Base-by-base conservation (phyloP, 2,113 vertebrate species). In the Fulmarus glacialis region DNA sequence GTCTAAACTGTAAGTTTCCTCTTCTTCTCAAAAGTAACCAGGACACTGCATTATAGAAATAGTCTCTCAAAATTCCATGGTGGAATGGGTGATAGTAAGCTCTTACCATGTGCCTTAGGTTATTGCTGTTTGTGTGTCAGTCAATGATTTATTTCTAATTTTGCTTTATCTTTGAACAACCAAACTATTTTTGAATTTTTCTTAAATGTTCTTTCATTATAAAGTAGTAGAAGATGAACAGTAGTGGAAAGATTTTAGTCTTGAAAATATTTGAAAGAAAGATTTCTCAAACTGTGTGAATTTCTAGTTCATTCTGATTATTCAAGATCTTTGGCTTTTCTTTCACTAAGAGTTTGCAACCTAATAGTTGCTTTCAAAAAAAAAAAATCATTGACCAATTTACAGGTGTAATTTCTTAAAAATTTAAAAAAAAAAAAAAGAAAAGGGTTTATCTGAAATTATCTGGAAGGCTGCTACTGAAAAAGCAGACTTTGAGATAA, bases 11-110 rank as follows among this genome's bases (percentile, higher is more conserved):
- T 42, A 79, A 87, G 86, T 85, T 96, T 81, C 53, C n/a, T 87
- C 36, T 72, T 91, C 64, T 84, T 78, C 81, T 95, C 47, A 24
- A 22, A 79, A 88, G 48, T 85, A 94, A 85, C 60, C 82, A 13
- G 93, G 87, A 79, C 85, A 58, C 58, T 3, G 77, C 3, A 5
- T 52, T 91, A 93, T 50, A 96, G 94, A 95, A 94, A 94, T 64
- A 91, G 78, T 67, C 87, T 82, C 9, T 42, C 24, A 27, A 60
- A 87, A 83, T 73, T 91, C 87, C 66, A 2, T 8, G 74, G 45
- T 90, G 87, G 78, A 40, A 70, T 62, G 40, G 40, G 27, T 56
- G 66, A 63, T 19, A 77, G 60, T 6, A 34, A 88, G 87, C 81
- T 90, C 77, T n/a, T 23, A 32, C 19, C 6, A 1, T 15, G 38